These are phyloP conservation scores for Halcyon smyrnensis DNA, from an alignment of 2,797 vertebrate species.

Conservation along the genomic window DNA sequence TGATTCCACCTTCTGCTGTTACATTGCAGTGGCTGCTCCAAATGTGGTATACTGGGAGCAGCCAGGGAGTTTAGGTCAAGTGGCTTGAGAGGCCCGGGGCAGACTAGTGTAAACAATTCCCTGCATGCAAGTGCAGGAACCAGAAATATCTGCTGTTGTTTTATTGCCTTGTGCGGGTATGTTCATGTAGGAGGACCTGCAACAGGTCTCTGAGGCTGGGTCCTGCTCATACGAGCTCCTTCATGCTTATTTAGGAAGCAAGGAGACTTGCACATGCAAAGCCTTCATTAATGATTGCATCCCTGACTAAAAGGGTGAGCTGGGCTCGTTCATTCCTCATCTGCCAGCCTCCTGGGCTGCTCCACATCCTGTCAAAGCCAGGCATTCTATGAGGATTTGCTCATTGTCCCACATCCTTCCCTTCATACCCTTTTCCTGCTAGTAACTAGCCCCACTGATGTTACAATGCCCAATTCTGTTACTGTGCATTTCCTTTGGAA, in stretches of 20 bases:
- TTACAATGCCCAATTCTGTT: background rate
- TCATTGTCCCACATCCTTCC: conserved; percentile 48
- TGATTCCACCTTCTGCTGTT: background rate
- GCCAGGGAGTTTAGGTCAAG: background rate
- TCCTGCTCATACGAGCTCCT: background rate
- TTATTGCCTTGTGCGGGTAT: background rate
- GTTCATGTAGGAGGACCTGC: background rate
- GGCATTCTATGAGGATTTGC: background rate
- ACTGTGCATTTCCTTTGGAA: background rate
- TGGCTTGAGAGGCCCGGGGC: background rate
- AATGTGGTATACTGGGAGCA: background rate
- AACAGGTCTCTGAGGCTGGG: background rate
- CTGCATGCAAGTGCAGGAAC: background rate
- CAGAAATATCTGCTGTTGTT: background rate
- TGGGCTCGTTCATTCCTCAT: background rate
- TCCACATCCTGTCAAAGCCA: conserved; percentile 36
- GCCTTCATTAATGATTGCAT: background rate
- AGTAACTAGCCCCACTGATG: background rate
- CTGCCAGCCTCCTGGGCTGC: background rate
- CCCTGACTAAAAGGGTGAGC: background rate
- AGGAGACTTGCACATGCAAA: background rate
- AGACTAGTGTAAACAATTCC: background rate
- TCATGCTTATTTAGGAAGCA: background rate
- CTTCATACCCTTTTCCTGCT: background rate
- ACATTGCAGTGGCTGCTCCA: background rate